Base-by-base conservation (phyloP, 2,888 invertebrate genomes). In the Aspidiotus rigidus region DNA sequence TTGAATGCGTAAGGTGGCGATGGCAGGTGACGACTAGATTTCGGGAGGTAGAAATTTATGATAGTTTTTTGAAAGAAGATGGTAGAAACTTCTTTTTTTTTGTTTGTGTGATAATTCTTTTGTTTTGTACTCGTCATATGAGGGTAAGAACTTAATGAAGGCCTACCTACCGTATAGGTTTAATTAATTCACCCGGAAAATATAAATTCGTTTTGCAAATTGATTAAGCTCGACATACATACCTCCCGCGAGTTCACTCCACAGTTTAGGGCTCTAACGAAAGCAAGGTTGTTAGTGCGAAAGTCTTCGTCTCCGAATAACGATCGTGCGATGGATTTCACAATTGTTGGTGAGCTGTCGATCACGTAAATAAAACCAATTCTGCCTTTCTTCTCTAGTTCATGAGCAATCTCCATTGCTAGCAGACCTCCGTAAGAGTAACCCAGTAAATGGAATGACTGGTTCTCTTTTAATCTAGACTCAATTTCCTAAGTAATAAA, bases 351-450 rank as follows among this genome's bases (percentile, higher is more conserved):
- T 0, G 89, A 83, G 10, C 94, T 93, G 76, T 96, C 95, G 61
- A 96, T 81, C 11, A 91, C 82, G 74, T 87, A 80, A 1, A 82
- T 80, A 2, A 89, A 89, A 16, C 62, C 57, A n/a, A 76, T 79
- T 69, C 81, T 80, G 73, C 87, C 88, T 74, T 83, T 79, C 7
- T 78, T 79, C 77, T 92, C 90, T 53, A 95, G 79, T 75, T 83
- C 81, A 7, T 84, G 79, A 7, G 86, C 88, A 71, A 95, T 79
- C 76, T 93, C 90, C 69, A 94, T 78, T 0, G 88, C 87, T 17
- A 93, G 80, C 41, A 88, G 78, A 0, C 87, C 81, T 56, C 96
- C 96, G 76, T 86, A 95, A 13, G 95, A 96, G 80, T 96, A 94
- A 2, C 90, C 96, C 11, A 89, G 83, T 1, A 97, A 41, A 17